Percentiles rank a stretch among this genome's conserved stretches.
phyloP scores from a whole-genome alignment of 2,113 vertebrate genomes.

The Gulo gulo region DNA sequence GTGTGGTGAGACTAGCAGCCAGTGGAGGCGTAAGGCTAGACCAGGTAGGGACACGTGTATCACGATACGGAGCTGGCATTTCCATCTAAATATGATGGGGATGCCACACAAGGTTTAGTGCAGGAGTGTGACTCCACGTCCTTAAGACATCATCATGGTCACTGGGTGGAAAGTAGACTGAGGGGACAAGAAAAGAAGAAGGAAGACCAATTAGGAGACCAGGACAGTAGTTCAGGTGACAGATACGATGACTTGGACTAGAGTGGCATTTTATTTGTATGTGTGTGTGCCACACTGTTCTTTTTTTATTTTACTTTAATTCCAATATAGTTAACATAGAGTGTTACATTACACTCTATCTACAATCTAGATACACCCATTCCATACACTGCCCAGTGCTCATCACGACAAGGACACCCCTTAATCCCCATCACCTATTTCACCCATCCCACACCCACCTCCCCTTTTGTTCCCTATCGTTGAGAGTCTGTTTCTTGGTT shows the following conservation, averaged over 20 bases:
- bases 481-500: background rate
- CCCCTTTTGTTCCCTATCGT: background rate
- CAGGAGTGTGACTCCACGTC: background rate
- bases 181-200: background rate
- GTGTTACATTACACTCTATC: too few species aligned
- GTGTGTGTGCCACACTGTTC: background rate
- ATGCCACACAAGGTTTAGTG: background rate
- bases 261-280: background rate
- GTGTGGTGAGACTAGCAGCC: background rate
- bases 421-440: background rate
- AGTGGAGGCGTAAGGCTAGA: background rate
- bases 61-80: background rate
- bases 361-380: background rate
- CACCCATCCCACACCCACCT: background rate
- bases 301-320: background rate
- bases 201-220: background rate
- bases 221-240: background rate
- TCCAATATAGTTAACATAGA: background rate
- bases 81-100: background rate
- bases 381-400: background rate
- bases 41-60: rapidly evolving
- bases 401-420: background rate
- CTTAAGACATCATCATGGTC: background rate
- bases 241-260: too few species aligned
- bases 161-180: background rate